Percentiles rank a stretch among this genome's conserved stretches.
These are phyloP conservation scores for Deilephila elpenor DNA, from an alignment of 2,888 invertebrate genomes.

Conservation along the genomic window DNA sequence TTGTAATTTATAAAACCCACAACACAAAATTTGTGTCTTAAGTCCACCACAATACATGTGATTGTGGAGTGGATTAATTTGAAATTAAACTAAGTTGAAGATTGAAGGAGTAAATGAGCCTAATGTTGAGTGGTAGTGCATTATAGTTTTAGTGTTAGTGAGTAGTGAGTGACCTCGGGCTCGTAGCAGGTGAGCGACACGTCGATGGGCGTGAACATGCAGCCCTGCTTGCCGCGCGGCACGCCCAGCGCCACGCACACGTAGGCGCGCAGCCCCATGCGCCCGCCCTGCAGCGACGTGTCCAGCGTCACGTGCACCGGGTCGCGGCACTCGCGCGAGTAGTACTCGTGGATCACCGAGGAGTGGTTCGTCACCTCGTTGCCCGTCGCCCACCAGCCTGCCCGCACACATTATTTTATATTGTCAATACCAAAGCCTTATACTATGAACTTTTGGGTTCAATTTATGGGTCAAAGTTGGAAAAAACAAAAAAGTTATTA, in stretches of 20 bases:
- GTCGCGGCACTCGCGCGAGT: constrained; percentile 96
- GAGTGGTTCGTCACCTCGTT: constrained; percentile 99
- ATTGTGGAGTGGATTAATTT: too few relatives aligned
- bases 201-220: constrained; percentile 98
- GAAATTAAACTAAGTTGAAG: too few relatives aligned
- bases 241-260: constrained; percentile 97
- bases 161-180: constrained; percentile 88
- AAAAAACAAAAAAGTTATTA: too few relatives aligned
- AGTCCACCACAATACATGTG: too few relatives aligned
- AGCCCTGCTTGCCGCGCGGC: constrained; percentile 95
- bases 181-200: constrained; percentile 95
- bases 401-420: constrained; percentile 18
- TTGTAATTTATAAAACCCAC: too few relatives aligned
- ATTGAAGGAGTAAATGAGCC: background rate
- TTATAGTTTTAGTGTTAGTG: background rate
- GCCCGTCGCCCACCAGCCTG: constrained; percentile 99
- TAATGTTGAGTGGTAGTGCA: background rate
- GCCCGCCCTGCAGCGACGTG: constrained; percentile 93
- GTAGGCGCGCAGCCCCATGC: constrained; percentile 97
- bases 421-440: background rate
- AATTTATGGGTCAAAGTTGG: too few relatives aligned
- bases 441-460: too few relatives aligned
- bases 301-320: constrained; percentile 98
- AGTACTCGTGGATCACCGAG: constrained; percentile 98
- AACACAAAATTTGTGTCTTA: too few relatives aligned